Evolutionary conservation across 2,113 vertebrate genomes (phyloP).

Genomic region (Cololabis saira): DNA sequence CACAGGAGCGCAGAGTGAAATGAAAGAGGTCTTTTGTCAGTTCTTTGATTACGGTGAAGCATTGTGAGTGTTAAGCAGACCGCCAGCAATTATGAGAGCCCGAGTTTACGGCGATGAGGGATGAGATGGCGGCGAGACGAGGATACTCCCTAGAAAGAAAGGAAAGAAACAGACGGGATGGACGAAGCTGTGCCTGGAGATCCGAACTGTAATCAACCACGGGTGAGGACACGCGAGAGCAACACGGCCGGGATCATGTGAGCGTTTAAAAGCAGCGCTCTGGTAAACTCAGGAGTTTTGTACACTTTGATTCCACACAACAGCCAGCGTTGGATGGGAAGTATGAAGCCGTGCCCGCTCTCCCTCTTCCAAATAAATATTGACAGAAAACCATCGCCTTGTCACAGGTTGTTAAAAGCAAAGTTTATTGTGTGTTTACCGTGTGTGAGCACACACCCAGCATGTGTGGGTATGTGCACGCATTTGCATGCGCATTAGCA

Average conservation of each 20-base stretch:
- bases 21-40: slow-evolving; percentile 73
- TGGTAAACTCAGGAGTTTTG: slow-evolving; percentile 51
- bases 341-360: slow-evolving; percentile 27
- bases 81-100: slow-evolving; percentile 54
- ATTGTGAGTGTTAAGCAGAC: slow-evolving; percentile 70
- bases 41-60: slow-evolving; percentile 75
- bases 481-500: slow-evolving; percentile 56
- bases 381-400: slow-evolving; percentile 61
- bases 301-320: slow-evolving; percentile 53
- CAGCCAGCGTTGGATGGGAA: slow-evolving; percentile 18
- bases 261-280: slow-evolving; percentile 18
- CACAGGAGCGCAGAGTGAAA: slow-evolving; percentile 68
- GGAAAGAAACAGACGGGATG: background rate
- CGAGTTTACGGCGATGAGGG: slow-evolving; percentile 23
- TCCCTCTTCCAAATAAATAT: slow-evolving; percentile 57
- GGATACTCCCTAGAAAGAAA: background rate
- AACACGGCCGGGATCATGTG: slow-evolving; percentile 4
- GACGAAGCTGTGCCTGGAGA: slow-evolving; percentile 14
- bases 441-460: slow-evolving; percentile 22
- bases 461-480: slow-evolving; percentile 33
- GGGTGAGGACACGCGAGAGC: slow-evolving; percentile 13
- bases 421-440: slow-evolving; percentile 62
- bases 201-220: slow-evolving; percentile 24
- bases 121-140: too few species aligned
- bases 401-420: slow-evolving; percentile 71